Evolutionary conservation across 2,113 vertebrate species (phyloP).

Genomic region (Sceloporus tristichus): DNA sequence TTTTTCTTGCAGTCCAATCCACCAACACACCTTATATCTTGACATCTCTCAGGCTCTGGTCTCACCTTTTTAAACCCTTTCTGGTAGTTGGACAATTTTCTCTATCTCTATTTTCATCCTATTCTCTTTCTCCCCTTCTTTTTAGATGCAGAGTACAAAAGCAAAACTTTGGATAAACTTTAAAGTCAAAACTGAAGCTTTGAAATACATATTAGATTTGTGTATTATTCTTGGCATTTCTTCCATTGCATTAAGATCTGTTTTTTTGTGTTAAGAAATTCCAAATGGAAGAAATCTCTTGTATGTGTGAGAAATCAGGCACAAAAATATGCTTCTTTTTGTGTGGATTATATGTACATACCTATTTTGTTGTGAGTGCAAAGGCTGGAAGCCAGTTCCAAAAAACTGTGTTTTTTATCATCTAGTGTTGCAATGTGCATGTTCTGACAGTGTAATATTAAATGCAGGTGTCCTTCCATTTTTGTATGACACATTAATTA

Average conservation of each 20-base stretch:
- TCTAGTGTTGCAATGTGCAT: slow-evolving; percentile 30
- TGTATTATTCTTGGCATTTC: background rate
- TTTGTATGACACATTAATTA: slow-evolving; percentile 16
- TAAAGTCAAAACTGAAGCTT: background rate
- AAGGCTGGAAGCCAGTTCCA: background rate
- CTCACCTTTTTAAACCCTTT: background rate
- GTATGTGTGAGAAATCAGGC: background rate
- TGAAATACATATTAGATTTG: background rate
- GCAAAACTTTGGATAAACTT: background rate
- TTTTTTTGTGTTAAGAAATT: background rate
- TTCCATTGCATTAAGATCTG: background rate
- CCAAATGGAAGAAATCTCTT: background rate
- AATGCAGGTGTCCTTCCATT: slow-evolving; percentile 36
- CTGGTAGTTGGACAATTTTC: background rate
- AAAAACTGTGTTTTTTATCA: slow-evolving; percentile 27
- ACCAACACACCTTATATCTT: background rate
- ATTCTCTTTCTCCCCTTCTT: background rate
- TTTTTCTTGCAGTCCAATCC: too few species aligned
- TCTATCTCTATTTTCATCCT: background rate
- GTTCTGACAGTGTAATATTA: slow-evolving; percentile 53
- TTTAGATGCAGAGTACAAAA: background rate
- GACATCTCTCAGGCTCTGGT: background rate
- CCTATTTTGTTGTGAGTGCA: background rate
- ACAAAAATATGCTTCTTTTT: background rate
- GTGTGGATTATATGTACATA: too few species aligned